Evolutionary conservation across 2,797 vertebrate species (phyloP).

Genomic region (Cryptoblepharus egeriae): DNA sequence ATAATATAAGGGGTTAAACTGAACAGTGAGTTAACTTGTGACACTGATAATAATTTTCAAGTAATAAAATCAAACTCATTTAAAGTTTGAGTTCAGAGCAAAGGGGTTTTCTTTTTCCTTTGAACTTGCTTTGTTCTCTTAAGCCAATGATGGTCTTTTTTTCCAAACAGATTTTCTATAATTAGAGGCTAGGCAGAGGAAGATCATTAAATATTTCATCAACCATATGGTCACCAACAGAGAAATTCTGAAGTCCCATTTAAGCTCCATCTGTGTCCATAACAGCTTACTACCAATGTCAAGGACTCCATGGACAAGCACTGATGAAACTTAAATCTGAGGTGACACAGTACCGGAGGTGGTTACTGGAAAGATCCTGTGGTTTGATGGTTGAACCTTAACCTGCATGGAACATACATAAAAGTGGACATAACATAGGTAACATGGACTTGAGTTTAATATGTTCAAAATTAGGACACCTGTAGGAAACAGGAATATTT

Average conservation of each 20-base stretch:
- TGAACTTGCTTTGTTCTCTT: conserved; percentile 26
- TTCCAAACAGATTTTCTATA: conserved; percentile 38
- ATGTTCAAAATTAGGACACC: neutral
- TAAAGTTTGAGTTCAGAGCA: conserved; percentile 25
- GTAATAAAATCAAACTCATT: conserved; percentile 9
- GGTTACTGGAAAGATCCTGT: neutral
- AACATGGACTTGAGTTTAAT: conserved; percentile 14
- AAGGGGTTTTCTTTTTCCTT: neutral
- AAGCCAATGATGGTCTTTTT: conserved; percentile 35
- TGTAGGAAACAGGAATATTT: conserved; percentile 27
- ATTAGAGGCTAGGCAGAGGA: conserved; percentile 57
- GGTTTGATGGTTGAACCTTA: conserved; percentile 33
- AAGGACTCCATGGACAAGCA: conserved; percentile 61
- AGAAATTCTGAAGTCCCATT: conserved; percentile 63
- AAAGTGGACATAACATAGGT: conserved; percentile 8
- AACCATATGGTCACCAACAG: conserved; percentile 73
- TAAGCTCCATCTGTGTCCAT: conserved; percentile 70
- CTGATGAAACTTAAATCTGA: conserved; percentile 45
- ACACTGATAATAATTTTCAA: conserved; percentile 9
- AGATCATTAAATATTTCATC: conserved; percentile 67
- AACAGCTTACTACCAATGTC: conserved; percentile 65
- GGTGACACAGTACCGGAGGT: conserved; percentile 41
- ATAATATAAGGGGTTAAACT: conserved; percentile 5
- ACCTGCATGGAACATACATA: neutral
- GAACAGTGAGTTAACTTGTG: conserved; percentile 2